Percentiles rank a stretch among this genome's conserved stretches.
Evolutionary conservation across 2,888 invertebrate species (phyloP).

Genomic region (Trachelus troglodyta): DNA sequence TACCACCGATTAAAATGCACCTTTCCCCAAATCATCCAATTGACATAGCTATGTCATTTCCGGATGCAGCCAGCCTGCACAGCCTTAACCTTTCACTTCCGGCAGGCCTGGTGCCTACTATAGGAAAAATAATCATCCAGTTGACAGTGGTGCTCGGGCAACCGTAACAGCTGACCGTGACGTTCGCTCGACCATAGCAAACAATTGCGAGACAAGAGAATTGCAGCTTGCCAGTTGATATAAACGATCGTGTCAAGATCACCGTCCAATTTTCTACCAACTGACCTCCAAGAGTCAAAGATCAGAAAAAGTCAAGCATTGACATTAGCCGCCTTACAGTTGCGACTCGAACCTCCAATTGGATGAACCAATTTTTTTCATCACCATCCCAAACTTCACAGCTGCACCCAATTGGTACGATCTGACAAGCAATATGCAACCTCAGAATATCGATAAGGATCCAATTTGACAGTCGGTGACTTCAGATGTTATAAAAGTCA

Average conservation of each 20-base stretch:
- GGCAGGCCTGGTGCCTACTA: not conserved
- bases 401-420: not conserved
- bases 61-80: not conserved
- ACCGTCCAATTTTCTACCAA: not conserved
- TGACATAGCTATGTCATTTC: not conserved
- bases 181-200: conserved; percentile 21
- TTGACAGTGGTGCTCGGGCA: conserved; percentile 33
- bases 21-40: not conserved
- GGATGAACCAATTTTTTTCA: not conserved
- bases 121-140: conserved; percentile 18
- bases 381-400: not conserved
- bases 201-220: not conserved
- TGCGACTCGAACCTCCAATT: not conserved
- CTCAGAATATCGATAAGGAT: not conserved
- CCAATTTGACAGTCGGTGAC: not conserved
- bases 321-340: not conserved
- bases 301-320: not conserved
- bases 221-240: not conserved
- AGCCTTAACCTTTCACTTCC: conserved; percentile 24
- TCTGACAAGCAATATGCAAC: not conserved
- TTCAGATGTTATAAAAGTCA: not conserved
- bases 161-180: conserved; percentile 33
- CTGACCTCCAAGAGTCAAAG: not conserved
- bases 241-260: not conserved
- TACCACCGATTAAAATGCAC: conserved; percentile 29